These are phyloP conservation scores for Nerophis lumbriciformis DNA, from an alignment of 2,113 vertebrate species.

Conservation along the genomic window DNA sequence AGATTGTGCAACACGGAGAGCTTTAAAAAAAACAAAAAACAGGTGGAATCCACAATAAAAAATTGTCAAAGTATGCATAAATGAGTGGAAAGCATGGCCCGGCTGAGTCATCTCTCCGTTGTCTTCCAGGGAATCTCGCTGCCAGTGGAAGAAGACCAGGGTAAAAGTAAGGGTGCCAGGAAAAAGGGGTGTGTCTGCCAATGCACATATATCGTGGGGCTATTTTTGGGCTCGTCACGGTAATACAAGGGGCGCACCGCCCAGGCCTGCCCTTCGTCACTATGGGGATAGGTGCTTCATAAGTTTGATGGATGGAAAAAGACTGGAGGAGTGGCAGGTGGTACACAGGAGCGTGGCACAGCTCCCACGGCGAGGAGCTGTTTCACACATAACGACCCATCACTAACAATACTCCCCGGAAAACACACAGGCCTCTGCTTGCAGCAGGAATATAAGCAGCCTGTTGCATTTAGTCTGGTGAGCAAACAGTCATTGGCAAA, in stretches of 20 bases:
- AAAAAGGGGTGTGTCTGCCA: conserved; percentile 66
- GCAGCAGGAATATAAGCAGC: conserved; percentile 32
- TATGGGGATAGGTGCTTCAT: conserved; percentile 63
- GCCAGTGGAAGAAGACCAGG: conserved; percentile 40
- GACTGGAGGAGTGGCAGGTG: conserved; percentile 69
- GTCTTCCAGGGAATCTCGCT: conserved; percentile 43
- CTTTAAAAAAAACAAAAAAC: conserved; percentile 2
- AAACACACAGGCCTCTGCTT: conserved; percentile 53
- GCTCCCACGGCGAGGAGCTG: conserved; percentile 51
- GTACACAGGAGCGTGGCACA: conserved; percentile 65
- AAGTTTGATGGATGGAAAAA: conserved; percentile 69
- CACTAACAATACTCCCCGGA: conserved; percentile 48
- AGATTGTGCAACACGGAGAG: neutral
- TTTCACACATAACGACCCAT: conserved; percentile 40
- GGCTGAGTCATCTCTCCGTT: conserved; percentile 29
- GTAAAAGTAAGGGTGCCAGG: conserved; percentile 52
- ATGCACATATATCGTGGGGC: conserved; percentile 56
- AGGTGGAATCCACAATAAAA: neutral
- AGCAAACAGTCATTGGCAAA: neutral
- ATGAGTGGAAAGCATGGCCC: conserved; percentile 38
- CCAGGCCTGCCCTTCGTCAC: conserved; percentile 70
- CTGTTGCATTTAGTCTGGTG: neutral
- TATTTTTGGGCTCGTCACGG: conserved; percentile 60
- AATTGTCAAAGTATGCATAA: conserved; percentile 8
- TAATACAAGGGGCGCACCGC: conserved; percentile 49